A percentile compares a stretch with the other conserved stretches of the same genome.
phyloP scores from a whole-genome alignment of 2,797 vertebrate species.

The Sternarchorhynchus goeldii region DNA sequence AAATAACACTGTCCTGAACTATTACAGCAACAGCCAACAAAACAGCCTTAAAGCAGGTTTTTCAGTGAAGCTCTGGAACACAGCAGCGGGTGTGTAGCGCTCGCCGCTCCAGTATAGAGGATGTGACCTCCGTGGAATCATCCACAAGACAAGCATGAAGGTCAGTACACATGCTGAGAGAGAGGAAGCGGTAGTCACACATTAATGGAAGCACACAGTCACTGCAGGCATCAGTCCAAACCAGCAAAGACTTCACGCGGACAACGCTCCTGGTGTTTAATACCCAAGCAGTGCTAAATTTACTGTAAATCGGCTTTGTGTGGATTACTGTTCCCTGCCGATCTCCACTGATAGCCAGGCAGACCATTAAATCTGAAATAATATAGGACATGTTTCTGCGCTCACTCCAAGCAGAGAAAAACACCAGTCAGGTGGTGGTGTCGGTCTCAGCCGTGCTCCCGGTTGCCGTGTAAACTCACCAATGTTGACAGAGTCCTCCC shows the following conservation, averaged over 20 bases:
- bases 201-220: slow-evolving; percentile 12
- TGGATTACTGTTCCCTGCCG: not conserved
- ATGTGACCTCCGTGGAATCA: not conserved
- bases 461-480: slow-evolving; percentile 70
- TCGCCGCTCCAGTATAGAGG: not conserved
- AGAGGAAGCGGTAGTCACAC: not conserved
- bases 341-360: not conserved
- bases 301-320: not conserved
- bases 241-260: not conserved
- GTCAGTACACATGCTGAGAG: not conserved
- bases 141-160: not conserved
- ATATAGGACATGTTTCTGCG: not conserved
- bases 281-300: slow-evolving; percentile 7
- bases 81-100: not conserved
- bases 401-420: not conserved
- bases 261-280: slow-evolving; percentile 8
- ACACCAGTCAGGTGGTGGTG: too few species aligned
- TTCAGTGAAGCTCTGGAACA: not conserved
- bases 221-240: slow-evolving; percentile 10
- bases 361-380: not conserved
- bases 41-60: not conserved
- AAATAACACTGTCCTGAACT: not conserved
- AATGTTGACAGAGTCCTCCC: slow-evolving; percentile 98
- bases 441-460: not conserved
- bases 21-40: not conserved